Conservation (phyloP, 1,140 invertebrate genomes). For the Schlechtendalia chinensis region DNA sequence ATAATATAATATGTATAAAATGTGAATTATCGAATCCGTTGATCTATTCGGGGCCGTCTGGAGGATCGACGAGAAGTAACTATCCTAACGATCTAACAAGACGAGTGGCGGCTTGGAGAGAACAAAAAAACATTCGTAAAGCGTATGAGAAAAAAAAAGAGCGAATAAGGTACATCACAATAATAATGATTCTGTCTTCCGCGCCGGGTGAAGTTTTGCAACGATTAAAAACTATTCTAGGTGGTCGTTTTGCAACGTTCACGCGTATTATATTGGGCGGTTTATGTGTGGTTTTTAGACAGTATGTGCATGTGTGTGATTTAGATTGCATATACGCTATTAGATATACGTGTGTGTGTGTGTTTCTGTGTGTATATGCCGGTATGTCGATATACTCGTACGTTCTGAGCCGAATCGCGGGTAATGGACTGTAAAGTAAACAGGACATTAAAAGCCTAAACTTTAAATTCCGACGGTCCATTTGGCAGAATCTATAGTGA, state of each 20-base stretch:
- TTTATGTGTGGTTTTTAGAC: background rate
- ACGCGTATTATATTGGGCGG: background rate
- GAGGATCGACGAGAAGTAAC: background rate
- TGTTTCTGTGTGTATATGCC: background rate
- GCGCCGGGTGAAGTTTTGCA: background rate
- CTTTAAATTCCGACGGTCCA: slow-evolving; percentile 41
- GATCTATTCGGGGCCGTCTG: background rate
- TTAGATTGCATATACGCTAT: too few species aligned
- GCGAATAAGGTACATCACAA: too few species aligned
- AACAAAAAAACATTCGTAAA: too few species aligned
- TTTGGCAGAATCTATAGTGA: slow-evolving; percentile 44
- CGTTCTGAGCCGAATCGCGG: background rate
- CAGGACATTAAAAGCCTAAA: slow-evolving; percentile 41
- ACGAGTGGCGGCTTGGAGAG: background rate
- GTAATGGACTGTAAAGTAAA: slow-evolving; percentile 50
- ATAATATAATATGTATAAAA: background rate
- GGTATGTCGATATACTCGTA: too few species aligned
- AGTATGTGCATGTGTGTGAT: background rate
- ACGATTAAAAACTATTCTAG: slow-evolving; percentile 46
- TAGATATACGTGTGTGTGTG: background rate
- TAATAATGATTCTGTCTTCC: slow-evolving; percentile 15
- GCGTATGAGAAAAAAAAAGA: background rate
- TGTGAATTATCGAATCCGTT: slow-evolving; percentile 15
- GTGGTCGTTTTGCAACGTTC: background rate
- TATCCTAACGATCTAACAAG: background rate